Evolutionary conservation across 30 jellyfish, hydroid and myxozoan genomes (phyloP).

Genomic region (Morbakka virulenta): DNA sequence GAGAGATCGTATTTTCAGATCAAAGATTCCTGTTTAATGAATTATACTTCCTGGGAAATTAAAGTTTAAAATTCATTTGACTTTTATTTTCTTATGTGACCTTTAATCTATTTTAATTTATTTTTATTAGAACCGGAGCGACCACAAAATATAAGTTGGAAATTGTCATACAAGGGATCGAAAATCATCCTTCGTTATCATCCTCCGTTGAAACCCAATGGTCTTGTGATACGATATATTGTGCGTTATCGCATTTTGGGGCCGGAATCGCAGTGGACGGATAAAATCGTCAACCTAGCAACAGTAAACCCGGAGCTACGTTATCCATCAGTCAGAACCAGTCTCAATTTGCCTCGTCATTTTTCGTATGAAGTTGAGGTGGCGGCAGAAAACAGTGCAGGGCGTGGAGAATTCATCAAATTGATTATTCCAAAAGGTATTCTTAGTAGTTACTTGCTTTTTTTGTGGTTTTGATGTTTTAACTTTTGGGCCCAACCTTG

Average conservation of each 20-base stretch:
- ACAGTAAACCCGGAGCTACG: constrained; percentile 12
- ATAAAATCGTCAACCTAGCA: constrained; percentile 6
- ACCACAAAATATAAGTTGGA: constrained; percentile 27
- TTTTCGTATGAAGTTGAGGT: constrained; percentile 33
- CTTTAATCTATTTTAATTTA: not conserved
- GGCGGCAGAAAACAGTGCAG: constrained; percentile 54
- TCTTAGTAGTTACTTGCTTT: no score
- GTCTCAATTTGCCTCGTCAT: constrained; percentile 31
- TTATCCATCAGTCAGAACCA: constrained; percentile 20
- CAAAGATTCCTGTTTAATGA: no score
- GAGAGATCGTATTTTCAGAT: no score
- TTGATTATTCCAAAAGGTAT: no score
- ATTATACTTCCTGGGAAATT: not conserved
- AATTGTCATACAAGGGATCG: constrained; percentile 38
- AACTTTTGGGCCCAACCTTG: no score
- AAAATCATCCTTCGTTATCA: constrained; percentile 29
- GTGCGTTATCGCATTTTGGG: constrained; percentile 29
- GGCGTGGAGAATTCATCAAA: no score
- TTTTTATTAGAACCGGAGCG: constrained; percentile 47
- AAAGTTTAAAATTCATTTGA: not conserved
- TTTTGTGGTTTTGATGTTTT: no score
- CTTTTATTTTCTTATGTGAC: no score
- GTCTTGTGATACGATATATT: constrained; percentile 34
- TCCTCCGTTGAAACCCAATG: constrained; percentile 48
- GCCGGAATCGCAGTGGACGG: not conserved